Conservation (phyloP, 37 sponge, comb jelly and placozoan species). For the Eunapius fragilis region DNA sequence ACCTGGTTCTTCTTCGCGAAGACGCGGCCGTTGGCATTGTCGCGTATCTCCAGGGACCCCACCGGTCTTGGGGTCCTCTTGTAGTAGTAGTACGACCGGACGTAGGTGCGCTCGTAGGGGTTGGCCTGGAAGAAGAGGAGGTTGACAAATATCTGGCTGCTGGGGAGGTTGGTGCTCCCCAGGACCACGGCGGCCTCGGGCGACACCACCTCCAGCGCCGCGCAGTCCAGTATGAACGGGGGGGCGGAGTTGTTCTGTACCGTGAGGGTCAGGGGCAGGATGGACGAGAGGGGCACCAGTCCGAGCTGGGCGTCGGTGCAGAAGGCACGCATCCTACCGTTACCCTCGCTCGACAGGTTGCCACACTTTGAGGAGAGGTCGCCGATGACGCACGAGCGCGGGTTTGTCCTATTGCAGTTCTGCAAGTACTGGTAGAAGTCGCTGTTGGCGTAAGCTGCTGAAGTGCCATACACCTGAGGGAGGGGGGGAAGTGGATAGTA, state of each 20-base stretch:
- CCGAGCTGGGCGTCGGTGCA: conserved; percentile 66
- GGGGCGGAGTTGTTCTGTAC: conserved; percentile 13
- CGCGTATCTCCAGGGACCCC: background rate
- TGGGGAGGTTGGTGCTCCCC: background rate
- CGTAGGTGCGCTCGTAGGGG: conserved; percentile 42
- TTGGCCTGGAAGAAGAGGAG: conserved; percentile 47
- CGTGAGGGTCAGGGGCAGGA: background rate
- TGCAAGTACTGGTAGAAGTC: background rate
- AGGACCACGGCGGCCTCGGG: conserved; percentile 19
- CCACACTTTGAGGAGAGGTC: conserved; percentile 66
- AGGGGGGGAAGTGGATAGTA: background rate
- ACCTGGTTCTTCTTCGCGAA: background rate
- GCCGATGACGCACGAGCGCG: conserved; percentile 40
- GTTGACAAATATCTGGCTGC: conserved; percentile 9
- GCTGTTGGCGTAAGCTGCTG: background rate
- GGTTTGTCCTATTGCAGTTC: conserved; percentile 10
- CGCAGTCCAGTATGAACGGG: conserved; percentile 30
- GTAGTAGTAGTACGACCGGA: conserved; percentile 2
- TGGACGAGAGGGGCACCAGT: background rate
- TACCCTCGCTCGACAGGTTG: background rate
- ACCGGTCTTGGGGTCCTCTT: background rate
- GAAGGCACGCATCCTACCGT: conserved; percentile 7
- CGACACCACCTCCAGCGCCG: background rate
- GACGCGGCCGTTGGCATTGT: background rate
- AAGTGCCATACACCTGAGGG: conserved; percentile 15